Evolutionary conservation across 2,888 invertebrate species (phyloP), one percentile per base, ranked within the genome.

Genomic region (Trichopoda pennipes): DNA sequence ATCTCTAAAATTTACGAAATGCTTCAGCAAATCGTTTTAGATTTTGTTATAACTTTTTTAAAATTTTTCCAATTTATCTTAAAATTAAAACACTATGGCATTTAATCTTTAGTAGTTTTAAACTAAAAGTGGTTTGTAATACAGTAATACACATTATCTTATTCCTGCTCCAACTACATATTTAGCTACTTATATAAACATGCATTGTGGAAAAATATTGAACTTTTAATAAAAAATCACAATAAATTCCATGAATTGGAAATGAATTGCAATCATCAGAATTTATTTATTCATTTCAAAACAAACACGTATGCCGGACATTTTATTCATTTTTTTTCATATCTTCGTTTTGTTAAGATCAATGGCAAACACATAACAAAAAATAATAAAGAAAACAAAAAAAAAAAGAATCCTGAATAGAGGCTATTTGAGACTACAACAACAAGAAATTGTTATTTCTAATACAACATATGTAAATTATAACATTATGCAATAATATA

Each of bases 351-450:
- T 19, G n/a, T 19, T 17, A 75, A 75, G 60, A 80, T 70, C 80
- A 74, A 58, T 80, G 42, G 69, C 38, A 64, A 74, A 74, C 12
- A 55, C 85, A 82, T 85, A 84, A 85, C 83, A 87, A 84, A 85
- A 88, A 85, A n/a, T n/a, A n/a, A n/a, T n/a, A n/a, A n/a, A n/a
- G n/a, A n/a, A n/a, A n/a, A n/a, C n/a, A 84, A 83, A 28, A 28
- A 28, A 28, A 28, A 28, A 28, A 28, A 28, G 84, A 83, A 87
- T 87, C 87, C 87, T 85, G 86, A 88, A 87, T 87, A 86, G 80
- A 85, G 85, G 86, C 87, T 88, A 87, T 51, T 38, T n/a, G 14
- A 70, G 53, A 17, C 17, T 17, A 63, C 14, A 42, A 66, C 51
- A 42, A 35, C 44, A n/a, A 69, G 38, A 56, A 19, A 38, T 21